A percentile compares a stretch with the other conserved stretches of the same genome.
phyloP scores from a whole-genome alignment of 2,888 invertebrate species.

The Hyalella azteca region DNA sequence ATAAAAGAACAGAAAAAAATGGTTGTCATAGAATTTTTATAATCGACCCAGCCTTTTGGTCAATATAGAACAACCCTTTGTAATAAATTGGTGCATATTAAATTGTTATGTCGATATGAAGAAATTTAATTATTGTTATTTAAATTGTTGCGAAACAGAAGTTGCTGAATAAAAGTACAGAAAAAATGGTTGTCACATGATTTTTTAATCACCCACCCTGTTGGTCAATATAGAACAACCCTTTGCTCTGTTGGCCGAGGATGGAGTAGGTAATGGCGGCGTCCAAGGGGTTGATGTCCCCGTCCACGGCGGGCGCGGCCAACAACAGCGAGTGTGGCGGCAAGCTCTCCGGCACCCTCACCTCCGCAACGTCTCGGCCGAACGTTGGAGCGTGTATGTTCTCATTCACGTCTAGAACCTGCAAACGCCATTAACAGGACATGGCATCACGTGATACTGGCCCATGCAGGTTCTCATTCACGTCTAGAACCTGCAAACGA shows the following conservation, averaged over 20 bases:
- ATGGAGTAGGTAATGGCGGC: slow-evolving; percentile 85
- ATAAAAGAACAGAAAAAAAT: too few species aligned
- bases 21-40: too few species aligned
- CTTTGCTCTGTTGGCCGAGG: slow-evolving; percentile 86
- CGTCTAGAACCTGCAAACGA: neutral
- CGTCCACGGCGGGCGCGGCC: slow-evolving; percentile 78
- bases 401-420: slow-evolving; percentile 87
- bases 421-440: too few species aligned
- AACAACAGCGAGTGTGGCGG: slow-evolving; percentile 79
- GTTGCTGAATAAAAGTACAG: too few species aligned
- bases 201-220: slow-evolving; percentile 77
- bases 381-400: slow-evolving; percentile 69
- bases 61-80: too few species aligned
- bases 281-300: slow-evolving; percentile 80
- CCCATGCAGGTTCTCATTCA: neutral
- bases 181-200: too few species aligned
- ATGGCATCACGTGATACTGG: too few species aligned
- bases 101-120: too few species aligned
- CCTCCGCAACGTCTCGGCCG: slow-evolving; percentile 73
- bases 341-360: slow-evolving; percentile 80
- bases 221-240: slow-evolving; percentile 88
- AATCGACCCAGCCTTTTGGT: too few species aligned
- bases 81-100: too few species aligned
- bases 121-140: too few species aligned
- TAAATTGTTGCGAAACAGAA: too few species aligned